Conservation (phyloP, 2,113 vertebrate species). For the Notiomystis cincta region DNA sequence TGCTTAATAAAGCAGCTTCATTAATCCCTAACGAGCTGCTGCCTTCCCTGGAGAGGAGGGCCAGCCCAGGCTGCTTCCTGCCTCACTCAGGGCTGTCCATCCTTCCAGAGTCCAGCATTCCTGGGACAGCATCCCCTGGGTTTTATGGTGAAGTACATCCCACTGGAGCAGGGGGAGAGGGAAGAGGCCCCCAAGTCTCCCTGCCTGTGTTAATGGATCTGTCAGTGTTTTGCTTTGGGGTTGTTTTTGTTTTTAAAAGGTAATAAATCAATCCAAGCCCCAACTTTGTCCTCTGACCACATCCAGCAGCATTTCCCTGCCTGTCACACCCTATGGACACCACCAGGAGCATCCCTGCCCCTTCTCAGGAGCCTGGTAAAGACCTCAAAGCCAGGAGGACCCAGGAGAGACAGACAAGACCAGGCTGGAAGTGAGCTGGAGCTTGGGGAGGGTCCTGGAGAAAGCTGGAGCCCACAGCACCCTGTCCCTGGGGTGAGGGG, state of each 20-base stretch:
- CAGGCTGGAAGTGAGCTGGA: neutral
- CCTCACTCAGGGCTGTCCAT: neutral
- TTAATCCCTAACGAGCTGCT: neutral
- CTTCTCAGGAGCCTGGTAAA: neutral
- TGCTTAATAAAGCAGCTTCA: neutral
- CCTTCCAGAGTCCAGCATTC: neutral
- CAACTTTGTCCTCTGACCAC: neutral
- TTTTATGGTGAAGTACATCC: neutral
- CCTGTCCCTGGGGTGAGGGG: neutral
- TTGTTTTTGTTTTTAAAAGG: neutral
- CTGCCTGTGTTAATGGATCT: neutral
- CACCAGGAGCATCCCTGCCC: neutral
- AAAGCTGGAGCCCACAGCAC: neutral
- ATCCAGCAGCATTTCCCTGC: too few relatives aligned
- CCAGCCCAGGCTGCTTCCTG: neutral
- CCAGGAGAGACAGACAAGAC: too few relatives aligned
- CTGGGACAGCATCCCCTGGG: neutral
- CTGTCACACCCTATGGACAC: rapidly evolving
- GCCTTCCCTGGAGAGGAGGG: neutral
- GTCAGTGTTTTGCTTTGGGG: neutral
- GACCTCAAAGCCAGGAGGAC: neutral
- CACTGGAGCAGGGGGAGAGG: neutral
- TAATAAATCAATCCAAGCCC: slow-evolving; percentile 23
- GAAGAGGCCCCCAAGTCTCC: neutral
- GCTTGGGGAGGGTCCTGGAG: neutral